Base-by-base conservation (phyloP, 2,113 vertebrate genomes). In the Butastur rufipennis region DNA sequence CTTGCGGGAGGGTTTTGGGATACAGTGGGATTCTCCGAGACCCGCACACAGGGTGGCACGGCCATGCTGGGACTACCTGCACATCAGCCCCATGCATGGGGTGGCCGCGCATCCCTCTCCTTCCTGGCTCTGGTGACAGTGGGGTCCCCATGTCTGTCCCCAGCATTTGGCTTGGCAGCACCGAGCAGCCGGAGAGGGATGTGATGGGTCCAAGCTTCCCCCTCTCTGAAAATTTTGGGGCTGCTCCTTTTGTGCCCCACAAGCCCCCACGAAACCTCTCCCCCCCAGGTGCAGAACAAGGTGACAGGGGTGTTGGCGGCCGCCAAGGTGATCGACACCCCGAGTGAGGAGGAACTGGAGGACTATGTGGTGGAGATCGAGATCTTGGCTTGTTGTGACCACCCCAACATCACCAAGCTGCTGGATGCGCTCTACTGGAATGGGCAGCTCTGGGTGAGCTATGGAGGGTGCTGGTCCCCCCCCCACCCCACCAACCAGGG, bases 311-410 rank as follows among this genome's bases (percentile, higher is more conserved):
- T 34, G 1, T 17, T 96, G 42, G 98, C 95, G 5, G 98, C 98
- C 3, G 97, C 97, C 29, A 98, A 98, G 78, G 96, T 98, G 43
- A 97, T 98, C 31, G 71, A 94, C 11, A 92, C 94, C 7, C 90
- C 62, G 8, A 93, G 83, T 9, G 98, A 98, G 89, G 98, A 98
- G 45, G 97, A 98, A 86, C 94, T 98, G 86, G 97, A 98, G 62
- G 98, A 98, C 40, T 93, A 98, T 31, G 65, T 95, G 48, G 94
- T 83, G 63, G 98, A 98, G 88, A 98, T 98, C 8, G 97, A 98
- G 79, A 97, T 98, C 73, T 59, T 98, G 94, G 98, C 97, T 17
- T 52, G 79, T 43, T 98, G 98, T 15, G 84, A 96, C 56, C 98
- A 98, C 67, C 93, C 95, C 81, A 97, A 98, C 89, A 95, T 98